phyloP scores from a whole-genome alignment of 2,888 invertebrate genomes.

The Autographa gamma region DNA sequence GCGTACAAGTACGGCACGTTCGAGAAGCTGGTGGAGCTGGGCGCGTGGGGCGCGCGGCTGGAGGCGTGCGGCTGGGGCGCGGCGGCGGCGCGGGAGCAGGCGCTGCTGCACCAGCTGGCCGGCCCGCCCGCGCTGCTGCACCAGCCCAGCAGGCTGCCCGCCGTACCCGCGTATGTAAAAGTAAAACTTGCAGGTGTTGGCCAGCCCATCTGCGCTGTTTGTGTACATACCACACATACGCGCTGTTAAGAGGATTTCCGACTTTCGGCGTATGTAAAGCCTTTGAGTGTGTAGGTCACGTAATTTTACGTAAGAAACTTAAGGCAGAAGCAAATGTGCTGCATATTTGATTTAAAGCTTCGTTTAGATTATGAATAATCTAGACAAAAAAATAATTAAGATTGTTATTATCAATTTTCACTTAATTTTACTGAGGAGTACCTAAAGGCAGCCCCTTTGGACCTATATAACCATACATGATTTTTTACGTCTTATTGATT shows the following conservation, averaged over 20 bases:
- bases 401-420: neutral
- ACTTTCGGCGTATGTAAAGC: neutral
- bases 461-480: neutral
- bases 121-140: slow-evolving; percentile 73
- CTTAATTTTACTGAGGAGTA: neutral
- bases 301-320: neutral
- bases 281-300: neutral
- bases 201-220: too few species aligned
- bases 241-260: too few species aligned
- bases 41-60: slow-evolving; percentile 94
- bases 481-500: neutral
- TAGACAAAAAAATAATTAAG: neutral
- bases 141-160: slow-evolving; percentile 41
- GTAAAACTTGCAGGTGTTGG: neutral
- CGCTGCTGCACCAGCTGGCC: slow-evolving; percentile 90
- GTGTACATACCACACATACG: too few species aligned
- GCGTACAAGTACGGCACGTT: slow-evolving; percentile 98
- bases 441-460: neutral
- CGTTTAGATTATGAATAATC: too few species aligned
- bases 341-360: too few species aligned
- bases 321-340: neutral
- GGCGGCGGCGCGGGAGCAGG: slow-evolving; percentile 91
- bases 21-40: slow-evolving; percentile 96
- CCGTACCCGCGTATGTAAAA: slow-evolving; percentile 59
- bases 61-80: slow-evolving; percentile 94